Conservation (phyloP, 2,888 invertebrate genomes). For the Drosophila borborema region DNA sequence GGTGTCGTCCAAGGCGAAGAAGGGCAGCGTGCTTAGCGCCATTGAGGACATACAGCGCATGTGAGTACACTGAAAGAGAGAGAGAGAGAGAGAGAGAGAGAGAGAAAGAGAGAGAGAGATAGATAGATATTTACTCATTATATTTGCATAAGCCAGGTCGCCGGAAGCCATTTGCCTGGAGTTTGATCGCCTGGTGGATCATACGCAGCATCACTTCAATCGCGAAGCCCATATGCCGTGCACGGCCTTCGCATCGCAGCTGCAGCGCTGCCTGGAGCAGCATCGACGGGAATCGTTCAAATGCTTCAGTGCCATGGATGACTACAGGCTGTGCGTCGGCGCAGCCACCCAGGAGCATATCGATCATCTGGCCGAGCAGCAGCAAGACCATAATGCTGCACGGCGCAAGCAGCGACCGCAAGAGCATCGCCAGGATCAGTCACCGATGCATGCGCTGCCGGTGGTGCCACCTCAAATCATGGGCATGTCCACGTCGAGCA, state of each 20-base stretch:
- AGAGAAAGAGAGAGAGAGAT: not conserved
- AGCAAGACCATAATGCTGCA: not conserved
- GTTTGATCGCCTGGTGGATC: constrained; percentile 51
- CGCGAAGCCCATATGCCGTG: constrained; percentile 35
- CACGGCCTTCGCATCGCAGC: constrained; percentile 21
- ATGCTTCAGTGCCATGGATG: constrained; percentile 58
- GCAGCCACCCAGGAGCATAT: constrained; percentile 48
- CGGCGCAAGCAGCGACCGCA: not conserved
- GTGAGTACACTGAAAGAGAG: constrained; percentile 37
- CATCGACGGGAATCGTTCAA: constrained; percentile 39
- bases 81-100: not conserved
- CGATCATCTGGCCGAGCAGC: constrained; percentile 35
- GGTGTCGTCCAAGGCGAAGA: constrained; percentile 19
- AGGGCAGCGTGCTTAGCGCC: constrained; percentile 31
- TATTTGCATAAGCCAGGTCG: constrained; percentile 25
- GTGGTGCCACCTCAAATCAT: constrained; percentile 6
- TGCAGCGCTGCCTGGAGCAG: constrained; percentile 45
- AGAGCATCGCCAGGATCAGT: not conserved
- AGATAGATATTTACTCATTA: not conserved
- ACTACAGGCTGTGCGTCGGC: constrained; percentile 49
- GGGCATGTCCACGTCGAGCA: not conserved
- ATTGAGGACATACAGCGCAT: constrained; percentile 63
- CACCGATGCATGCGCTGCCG: not conserved
- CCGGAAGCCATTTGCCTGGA: constrained; percentile 54
- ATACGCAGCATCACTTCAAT: constrained; percentile 33